Evolutionary conservation across 1,140 invertebrate genomes (phyloP), one percentile per base, ranked within the genome.

Genomic region (Lutraria rhynchaena): DNA sequence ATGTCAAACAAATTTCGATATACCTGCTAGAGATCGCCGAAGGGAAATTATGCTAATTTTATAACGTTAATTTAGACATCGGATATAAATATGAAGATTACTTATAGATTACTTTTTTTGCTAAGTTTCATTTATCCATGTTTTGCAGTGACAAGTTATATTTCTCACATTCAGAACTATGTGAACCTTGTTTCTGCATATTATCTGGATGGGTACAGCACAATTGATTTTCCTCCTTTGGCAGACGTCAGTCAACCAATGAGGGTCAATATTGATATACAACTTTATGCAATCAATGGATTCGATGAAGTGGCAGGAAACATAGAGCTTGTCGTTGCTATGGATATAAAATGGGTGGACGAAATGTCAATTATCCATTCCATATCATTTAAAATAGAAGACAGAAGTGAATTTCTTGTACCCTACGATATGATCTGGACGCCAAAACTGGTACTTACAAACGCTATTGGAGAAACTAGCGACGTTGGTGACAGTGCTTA

Each of bases 281-380:
- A 63, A 35, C 60, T 81, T 4, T 63, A 35, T 17, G 67, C 78
- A 2, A 57, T 81, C 5, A 84, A 84, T 35, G 76, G 61, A 22
- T 71, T 81, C 24, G 83, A 84, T n/a, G 83, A 84, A 24, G 74
- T 84, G 1, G 55, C 83, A 3, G 83, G 83, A 7, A 81, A 81
- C 37, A 75, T 84, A 27, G 71, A 81, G 7, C 37, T 84, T 17
- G 78, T 77, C 1, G 73, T 70, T 29, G 77, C 73, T 33, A 53
- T 84, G 22, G 58, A 81, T n/a, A 76, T 81, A 35, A 44, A 71
- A 15, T 84, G 83, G 83, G 19, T 24, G 19, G 83, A 84, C 35
- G 67, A 81, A 73, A 71, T 63, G 55, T 60, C 69, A 0, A 63
- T 61, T 19, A 73, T 65, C 33, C 65, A 53, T 27, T 81, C 67